These are phyloP conservation scores for Butorides virescens DNA, from an alignment of 2,113 vertebrate species.

Conservation along the genomic window DNA sequence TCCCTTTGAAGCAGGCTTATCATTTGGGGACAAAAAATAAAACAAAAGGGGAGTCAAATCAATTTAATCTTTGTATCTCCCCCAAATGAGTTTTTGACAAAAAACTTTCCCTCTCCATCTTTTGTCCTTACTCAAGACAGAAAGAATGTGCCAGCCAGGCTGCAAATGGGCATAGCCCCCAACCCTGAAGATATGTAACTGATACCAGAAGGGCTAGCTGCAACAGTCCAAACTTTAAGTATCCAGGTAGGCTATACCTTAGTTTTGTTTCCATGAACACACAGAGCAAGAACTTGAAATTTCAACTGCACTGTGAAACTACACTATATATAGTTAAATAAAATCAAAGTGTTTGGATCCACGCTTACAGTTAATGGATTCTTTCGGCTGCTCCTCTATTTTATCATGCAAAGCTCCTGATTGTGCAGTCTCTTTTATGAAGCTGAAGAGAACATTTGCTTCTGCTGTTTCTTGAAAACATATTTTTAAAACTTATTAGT, in stretches of 20 bases:
- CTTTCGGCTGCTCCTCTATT: slow-evolving; percentile 73
- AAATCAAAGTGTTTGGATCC: background rate
- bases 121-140: background rate
- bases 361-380: slow-evolving; percentile 79
- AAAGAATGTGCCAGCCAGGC: background rate
- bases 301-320: background rate
- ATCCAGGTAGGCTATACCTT: background rate
- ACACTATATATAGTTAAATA: background rate
- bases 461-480: slow-evolving; percentile 85
- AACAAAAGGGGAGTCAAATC: background rate
- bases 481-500: background rate
- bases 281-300: background rate
- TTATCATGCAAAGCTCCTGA: slow-evolving; percentile 75
- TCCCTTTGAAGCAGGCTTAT: background rate
- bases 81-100: background rate
- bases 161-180: background rate
- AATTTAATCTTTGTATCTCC: background rate
- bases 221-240: background rate
- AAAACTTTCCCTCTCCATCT: background rate
- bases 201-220: background rate
- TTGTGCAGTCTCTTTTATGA: slow-evolving; percentile 81
- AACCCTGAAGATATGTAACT: background rate
- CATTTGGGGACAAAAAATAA: background rate
- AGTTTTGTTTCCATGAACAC: background rate
- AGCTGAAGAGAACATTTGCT: slow-evolving; percentile 85